Conservation (phyloP, 2,888 invertebrate genomes). For the Catocala fraxini region DNA sequence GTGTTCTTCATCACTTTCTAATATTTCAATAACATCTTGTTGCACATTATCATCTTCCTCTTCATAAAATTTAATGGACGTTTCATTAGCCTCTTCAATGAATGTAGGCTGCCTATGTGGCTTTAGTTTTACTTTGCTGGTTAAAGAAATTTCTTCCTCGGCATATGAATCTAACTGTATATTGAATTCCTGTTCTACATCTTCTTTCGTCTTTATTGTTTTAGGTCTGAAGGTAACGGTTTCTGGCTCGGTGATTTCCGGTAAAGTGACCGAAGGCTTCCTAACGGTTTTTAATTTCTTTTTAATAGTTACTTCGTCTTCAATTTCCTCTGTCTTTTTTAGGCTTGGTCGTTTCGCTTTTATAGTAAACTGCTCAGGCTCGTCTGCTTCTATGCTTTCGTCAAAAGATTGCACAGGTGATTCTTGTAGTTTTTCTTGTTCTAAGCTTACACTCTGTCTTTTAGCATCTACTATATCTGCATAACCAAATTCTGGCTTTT, state of each 20-base stretch:
- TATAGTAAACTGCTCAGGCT: constrained; percentile 78
- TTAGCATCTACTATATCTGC: constrained; percentile 79
- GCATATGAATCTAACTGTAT: constrained; percentile 95
- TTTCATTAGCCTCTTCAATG: constrained; percentile 92
- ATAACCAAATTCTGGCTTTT: constrained; percentile 85
- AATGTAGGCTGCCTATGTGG: constrained; percentile 92
- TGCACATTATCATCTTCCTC: constrained; percentile 70
- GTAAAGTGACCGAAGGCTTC: constrained; percentile 89
- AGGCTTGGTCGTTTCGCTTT: constrained; percentile 75
- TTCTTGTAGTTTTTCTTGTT: constrained; percentile 32
- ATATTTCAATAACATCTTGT: constrained; percentile 80
- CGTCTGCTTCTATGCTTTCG: constrained; percentile 60
- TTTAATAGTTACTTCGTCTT: constrained; percentile 90
- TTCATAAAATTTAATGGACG: constrained; percentile 90
- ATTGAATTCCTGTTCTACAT: constrained; percentile 96
- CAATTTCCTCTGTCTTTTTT: constrained; percentile 85
- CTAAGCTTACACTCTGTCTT: constrained; percentile 59
- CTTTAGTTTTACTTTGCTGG: constrained; percentile 93
- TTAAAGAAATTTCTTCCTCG: constrained; percentile 95
- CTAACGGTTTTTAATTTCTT: constrained; percentile 91
- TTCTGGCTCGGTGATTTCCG: constrained; percentile 92
- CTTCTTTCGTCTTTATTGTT: constrained; percentile 93
- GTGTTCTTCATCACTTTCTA: constrained; percentile 81
- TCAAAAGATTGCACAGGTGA: constrained; percentile 47
- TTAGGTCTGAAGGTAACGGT: constrained; percentile 94